Evolutionary conservation across 2,113 vertebrate genomes (phyloP).

Genomic region (Anguilla japonica): DNA sequence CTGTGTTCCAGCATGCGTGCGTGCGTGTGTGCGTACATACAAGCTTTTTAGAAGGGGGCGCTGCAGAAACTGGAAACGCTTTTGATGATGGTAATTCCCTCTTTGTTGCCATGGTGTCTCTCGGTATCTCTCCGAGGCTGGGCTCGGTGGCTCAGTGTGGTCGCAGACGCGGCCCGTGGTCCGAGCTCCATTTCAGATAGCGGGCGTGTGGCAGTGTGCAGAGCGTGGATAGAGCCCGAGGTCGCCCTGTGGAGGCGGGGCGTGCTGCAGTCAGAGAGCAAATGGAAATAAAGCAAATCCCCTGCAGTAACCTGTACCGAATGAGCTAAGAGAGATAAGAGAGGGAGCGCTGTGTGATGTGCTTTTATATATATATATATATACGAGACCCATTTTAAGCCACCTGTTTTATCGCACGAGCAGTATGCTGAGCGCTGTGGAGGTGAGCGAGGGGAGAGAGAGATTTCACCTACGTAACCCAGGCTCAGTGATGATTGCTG

Average conservation of each 20-base stretch:
- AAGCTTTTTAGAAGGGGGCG: neutral
- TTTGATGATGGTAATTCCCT: conserved; percentile 50
- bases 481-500: too few relatives aligned
- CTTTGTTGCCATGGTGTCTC: conserved; percentile 37
- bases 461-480: neutral
- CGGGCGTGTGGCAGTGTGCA: conserved; percentile 51
- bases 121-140: conserved; percentile 59
- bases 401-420: neutral
- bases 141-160: conserved; percentile 45
- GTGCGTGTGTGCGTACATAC: neutral
- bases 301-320: conserved; percentile 6
- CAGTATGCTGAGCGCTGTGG: neutral
- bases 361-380: neutral
- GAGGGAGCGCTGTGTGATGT: neutral
- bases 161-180: conserved; percentile 44
- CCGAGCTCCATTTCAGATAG: conserved; percentile 68
- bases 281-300: conserved; percentile 41
- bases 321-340: neutral
- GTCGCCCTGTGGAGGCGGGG: conserved; percentile 56
- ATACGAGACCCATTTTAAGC: conserved; percentile 9
- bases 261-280: conserved; percentile 56
- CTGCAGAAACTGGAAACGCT: conserved; percentile 12
- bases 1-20: neutral
- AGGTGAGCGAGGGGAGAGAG: neutral
- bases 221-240: conserved; percentile 50